A percentile compares a stretch with the other conserved stretches of the same genome.
Conservation (phyloP, 2,888 invertebrate genomes). For the Oxystoma pomonae region DNA sequence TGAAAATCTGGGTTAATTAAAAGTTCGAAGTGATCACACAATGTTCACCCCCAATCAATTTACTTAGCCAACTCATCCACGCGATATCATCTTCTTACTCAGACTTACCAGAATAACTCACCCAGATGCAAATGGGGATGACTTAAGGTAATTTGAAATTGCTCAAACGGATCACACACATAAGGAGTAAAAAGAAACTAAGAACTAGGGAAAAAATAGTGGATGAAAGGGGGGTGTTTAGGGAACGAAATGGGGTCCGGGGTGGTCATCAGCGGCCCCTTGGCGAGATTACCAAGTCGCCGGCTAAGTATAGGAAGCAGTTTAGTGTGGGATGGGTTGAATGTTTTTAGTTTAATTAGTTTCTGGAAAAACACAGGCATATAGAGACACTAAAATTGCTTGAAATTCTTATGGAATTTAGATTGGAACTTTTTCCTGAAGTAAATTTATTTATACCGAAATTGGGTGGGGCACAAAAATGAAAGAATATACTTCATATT, state of each 20-base stretch:
- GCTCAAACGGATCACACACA: background rate
- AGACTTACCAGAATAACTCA: background rate
- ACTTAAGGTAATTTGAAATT: background rate
- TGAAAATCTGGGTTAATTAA: background rate
- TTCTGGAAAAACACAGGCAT: too few relatives aligned
- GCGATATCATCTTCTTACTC: too few relatives aligned
- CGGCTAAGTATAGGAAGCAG: background rate
- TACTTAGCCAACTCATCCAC: background rate
- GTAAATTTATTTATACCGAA: too few relatives aligned
- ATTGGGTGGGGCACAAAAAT: too few relatives aligned
- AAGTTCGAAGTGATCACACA: background rate
- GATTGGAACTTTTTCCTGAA: too few relatives aligned
- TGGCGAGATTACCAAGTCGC: background rate
- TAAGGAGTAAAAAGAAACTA: background rate
- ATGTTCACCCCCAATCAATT: background rate
- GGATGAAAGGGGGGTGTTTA: background rate
- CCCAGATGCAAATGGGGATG: background rate
- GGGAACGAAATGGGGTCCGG: too few relatives aligned
- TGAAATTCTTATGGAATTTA: too few relatives aligned
- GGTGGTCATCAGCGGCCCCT: background rate
- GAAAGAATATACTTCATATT: too few relatives aligned
- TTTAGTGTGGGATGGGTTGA: background rate
- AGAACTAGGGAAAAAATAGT: background rate
- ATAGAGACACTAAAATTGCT: too few relatives aligned
- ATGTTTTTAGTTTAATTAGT: background rate